Conservation (phyloP, 2,797 vertebrate genomes). For the Sebastes diaconus region DNA sequence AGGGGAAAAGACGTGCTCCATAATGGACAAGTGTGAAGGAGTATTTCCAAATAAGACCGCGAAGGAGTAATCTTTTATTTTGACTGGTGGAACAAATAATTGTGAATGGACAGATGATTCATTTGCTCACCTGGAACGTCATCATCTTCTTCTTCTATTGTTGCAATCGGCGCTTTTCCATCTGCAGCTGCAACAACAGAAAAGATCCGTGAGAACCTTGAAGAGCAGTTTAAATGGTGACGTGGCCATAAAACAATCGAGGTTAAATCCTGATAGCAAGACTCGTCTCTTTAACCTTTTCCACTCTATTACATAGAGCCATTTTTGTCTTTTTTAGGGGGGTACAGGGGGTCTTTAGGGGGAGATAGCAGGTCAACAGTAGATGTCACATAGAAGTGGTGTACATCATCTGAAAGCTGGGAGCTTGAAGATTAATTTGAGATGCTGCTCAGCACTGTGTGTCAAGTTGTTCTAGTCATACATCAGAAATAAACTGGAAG, state of each 20-base stretch:
- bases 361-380: too few relatives aligned
- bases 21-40: background rate
- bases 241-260: background rate
- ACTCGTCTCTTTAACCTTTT: background rate
- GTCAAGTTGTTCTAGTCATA: too few relatives aligned
- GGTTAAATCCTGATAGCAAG: background rate
- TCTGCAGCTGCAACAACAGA: conserved; percentile 86
- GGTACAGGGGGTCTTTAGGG: too few relatives aligned
- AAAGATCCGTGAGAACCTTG: conserved; percentile 4
- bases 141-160: conserved; percentile 96
- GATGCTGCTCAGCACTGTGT: background rate
- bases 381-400: too few relatives aligned
- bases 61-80: background rate
- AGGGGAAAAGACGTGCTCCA: background rate
- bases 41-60: background rate
- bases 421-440: too few relatives aligned
- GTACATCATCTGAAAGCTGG: too few relatives aligned
- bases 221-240: background rate
- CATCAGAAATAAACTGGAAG: too few relatives aligned
- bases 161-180: conserved; percentile 94
- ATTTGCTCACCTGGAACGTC: conserved; percentile 93
- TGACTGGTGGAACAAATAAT: background rate
- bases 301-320: accelerated
- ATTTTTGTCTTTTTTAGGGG: too few relatives aligned
- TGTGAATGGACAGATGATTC: background rate